Evolutionary conservation across 1,140 invertebrate genomes (phyloP), one percentile per base, ranked within the genome.

Genomic region (Agrypnia vestita): DNA sequence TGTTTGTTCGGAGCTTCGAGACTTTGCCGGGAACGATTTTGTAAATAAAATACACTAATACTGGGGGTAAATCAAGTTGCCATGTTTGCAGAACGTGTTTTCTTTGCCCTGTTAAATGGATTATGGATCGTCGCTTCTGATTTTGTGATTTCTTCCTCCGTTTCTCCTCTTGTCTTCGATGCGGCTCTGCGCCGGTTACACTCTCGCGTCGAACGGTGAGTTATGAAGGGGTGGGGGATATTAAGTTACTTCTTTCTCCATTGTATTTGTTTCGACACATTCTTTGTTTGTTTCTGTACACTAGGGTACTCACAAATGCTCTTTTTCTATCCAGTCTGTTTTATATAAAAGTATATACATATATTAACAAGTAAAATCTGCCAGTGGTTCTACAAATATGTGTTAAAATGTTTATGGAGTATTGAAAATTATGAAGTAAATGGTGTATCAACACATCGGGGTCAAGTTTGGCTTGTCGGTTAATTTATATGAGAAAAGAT

Each of bases 41-140:
- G 71, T 81, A 81, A 81, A 81, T 81, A 81, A 78, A 81, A 76
- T 81, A 81, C 25, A 81, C 67, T 78, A 78, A 81, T 78, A 76
- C 72, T 53, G n/a, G 55, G 69, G 43, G 80, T 81, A 78, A 81
- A 81, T 76, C 72, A 79, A 79, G 61, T 56, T 49, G 76, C 59
- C 35, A 46, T 81, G 76, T 81, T 81, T 81, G 73, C 53, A 44
- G 44, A 15, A 59, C 69, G 53, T 81, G 74, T 81, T 81, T 77
- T 77, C 62, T 76, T 73, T 71, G 51, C 53, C 72, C 6, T 59
- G 61, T 69, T 81, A 81, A 81, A 79, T 78, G 71, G 76, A 81
- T 81, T 79, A 78, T 67, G 76, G 80, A 74, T 81, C 76, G 76
- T 67, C 61, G 76, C 80, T 81, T 74, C 76, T 81, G 80, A 79